These are phyloP conservation scores for Eupithecia subumbrata DNA, from an alignment of 2,888 invertebrate species.

Conservation along the genomic window DNA sequence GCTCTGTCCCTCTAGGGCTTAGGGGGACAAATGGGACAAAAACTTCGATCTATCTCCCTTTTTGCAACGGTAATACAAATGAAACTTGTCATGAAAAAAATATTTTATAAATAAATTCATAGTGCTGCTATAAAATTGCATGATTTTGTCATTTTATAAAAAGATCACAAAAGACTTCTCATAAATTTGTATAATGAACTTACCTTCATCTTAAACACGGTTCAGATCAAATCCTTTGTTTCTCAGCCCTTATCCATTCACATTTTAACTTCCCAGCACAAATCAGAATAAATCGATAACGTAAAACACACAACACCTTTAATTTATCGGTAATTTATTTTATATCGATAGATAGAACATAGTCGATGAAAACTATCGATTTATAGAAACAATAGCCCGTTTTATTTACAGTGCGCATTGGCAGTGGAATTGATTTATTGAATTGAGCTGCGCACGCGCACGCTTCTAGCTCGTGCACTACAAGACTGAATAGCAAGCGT, in stretches of 20 bases:
- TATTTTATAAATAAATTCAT: no score
- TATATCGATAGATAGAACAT: background rate
- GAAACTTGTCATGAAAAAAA: no score
- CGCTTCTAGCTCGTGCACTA: background rate
- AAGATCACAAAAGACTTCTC: no score
- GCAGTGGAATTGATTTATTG: background rate
- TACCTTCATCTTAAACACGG: background rate
- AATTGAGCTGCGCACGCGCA: background rate
- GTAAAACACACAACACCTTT: background rate
- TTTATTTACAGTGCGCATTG: background rate
- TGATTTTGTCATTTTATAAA: no score
- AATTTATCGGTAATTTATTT: background rate
- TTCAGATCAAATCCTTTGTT: slow-evolving; percentile 1
- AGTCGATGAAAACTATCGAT: background rate
- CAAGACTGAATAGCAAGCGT: background rate
- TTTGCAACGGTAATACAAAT: no score
- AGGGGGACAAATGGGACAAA: no score
- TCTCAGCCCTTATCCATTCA: background rate
- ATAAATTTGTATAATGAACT: no score
- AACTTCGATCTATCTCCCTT: no score
- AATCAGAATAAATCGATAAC: background rate
- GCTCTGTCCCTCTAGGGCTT: no score
- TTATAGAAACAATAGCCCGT: background rate
- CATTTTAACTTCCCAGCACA: background rate
- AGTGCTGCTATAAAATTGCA: no score